These are phyloP conservation scores for Holothuria scabra DNA, from an alignment of 53 echinoderm and acorn worm genomes.

Conservation along the genomic window DNA sequence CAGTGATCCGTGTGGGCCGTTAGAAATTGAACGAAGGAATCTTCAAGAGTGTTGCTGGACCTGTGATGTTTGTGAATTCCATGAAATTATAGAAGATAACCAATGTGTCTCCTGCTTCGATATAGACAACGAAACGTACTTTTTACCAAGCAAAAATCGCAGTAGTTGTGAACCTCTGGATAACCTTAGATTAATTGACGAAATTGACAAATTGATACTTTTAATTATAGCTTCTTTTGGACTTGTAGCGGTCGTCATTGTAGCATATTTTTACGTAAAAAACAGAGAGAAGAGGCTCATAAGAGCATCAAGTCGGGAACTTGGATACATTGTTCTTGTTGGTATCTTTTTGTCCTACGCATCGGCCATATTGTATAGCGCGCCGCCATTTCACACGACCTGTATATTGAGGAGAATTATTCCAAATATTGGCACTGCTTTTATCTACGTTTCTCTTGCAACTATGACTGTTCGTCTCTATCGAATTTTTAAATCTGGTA, in stretches of 20 bases:
- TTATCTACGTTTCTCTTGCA: conserved; percentile 88
- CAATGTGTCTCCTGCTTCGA: conserved; percentile 72
- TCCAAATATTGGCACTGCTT: conserved; percentile 65
- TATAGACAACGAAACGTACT: conserved; percentile 45
- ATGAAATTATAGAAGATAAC: conserved; percentile 67
- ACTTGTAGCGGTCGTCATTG: conserved; percentile 53
- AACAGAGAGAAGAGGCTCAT: conserved; percentile 84
- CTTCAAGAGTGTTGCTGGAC: conserved; percentile 89
- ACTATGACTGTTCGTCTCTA: conserved; percentile 86
- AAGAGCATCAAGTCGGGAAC: conserved; percentile 89
- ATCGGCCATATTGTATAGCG: conserved; percentile 62
- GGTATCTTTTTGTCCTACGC: conserved; percentile 76
- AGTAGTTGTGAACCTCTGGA: conserved; percentile 29
- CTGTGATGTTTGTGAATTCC: conserved; percentile 53
- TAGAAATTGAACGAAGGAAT: conserved; percentile 56
- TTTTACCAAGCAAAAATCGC: conserved; percentile 55
- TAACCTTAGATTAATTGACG: conserved; percentile 42
- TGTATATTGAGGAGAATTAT: conserved; percentile 68
- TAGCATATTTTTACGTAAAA: conserved; percentile 68
- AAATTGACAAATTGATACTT: conserved; percentile 49
- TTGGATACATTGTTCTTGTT: conserved; percentile 86
- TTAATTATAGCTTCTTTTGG: conserved; percentile 46
- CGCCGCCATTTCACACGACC: conserved; percentile 46
- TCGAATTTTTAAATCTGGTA: conserved; percentile 78
- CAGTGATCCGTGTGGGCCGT: conserved; percentile 73